Evolutionary conservation across 35 echinoderm and acorn worm species (phyloP).

Genomic region (Diadema setosum): DNA sequence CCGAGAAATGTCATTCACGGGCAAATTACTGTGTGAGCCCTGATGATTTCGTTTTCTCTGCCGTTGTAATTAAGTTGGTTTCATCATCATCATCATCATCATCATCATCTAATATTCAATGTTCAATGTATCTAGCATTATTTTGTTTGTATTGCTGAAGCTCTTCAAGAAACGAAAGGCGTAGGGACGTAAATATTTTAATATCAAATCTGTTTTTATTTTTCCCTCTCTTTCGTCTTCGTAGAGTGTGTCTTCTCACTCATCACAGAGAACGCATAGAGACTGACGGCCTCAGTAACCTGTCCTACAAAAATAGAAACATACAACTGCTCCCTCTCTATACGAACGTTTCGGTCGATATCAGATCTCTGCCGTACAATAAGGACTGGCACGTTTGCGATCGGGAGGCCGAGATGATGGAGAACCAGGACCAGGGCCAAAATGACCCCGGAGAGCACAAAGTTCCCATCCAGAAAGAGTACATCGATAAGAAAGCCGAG

Average conservation of each 20-base stretch:
- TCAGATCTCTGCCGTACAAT: slow-evolving; percentile 45
- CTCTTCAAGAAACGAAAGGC: no score
- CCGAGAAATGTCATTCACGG: no score
- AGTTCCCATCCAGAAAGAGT: background rate
- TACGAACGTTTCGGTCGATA: slow-evolving; percentile 69
- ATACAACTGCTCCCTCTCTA: slow-evolving; percentile 57
- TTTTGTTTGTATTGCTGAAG: no score
- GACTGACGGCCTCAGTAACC: slow-evolving; percentile 65
- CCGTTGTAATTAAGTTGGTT: no score
- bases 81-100: no score
- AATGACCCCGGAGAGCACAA: background rate
- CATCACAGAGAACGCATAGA: slow-evolving; percentile 42
- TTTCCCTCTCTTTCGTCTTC: background rate
- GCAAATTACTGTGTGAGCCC: no score
- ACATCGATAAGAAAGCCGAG: background rate
- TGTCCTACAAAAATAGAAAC: slow-evolving; percentile 23
- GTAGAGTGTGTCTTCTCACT: slow-evolving; percentile 62
- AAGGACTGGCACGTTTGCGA: slow-evolving; percentile 48
- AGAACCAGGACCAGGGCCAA: background rate
- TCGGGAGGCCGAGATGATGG: background rate
- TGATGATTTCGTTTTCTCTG: no score
- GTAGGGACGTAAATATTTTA: no score
- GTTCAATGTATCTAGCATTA: no score
- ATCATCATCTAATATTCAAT: no score
- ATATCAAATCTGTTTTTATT: background rate